Percentiles rank a stretch among this genome's conserved stretches.
Evolutionary conservation across 2,888 invertebrate genomes (phyloP).

Genomic region (Caenorhabditis sp.): DNA sequence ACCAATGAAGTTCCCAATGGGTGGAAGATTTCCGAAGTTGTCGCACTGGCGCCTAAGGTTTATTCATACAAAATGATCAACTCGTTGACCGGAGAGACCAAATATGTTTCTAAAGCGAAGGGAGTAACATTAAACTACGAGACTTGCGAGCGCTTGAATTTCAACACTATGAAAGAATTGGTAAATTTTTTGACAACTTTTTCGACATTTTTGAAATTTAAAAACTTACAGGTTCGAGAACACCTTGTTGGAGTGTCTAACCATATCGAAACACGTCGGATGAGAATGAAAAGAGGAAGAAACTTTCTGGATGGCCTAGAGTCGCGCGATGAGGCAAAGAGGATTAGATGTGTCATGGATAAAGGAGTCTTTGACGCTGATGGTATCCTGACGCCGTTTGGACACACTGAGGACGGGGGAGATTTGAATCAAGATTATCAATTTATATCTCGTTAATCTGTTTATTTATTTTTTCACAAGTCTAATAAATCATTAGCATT

Average conservation of each 20-base stretch:
- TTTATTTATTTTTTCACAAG: background rate
- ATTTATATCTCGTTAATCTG: no score
- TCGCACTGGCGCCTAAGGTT: conserved; percentile 8
- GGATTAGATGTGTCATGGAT: no score
- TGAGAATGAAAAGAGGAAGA: no score
- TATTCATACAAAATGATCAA: background rate
- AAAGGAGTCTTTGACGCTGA: no score
- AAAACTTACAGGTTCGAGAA: no score
- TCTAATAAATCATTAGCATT: background rate
- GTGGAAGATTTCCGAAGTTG: background rate
- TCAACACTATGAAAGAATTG: conserved; percentile 4
- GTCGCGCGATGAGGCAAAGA: no score
- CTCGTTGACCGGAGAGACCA: background rate
- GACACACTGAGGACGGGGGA: background rate
- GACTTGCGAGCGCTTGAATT: background rate
- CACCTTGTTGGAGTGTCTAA: no score
- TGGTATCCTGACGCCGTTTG: no score
- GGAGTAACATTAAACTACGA: background rate
- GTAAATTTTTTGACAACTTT: background rate
- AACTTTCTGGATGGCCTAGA: no score
- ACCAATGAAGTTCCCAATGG: no score
- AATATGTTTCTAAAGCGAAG: background rate
- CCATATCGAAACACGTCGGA: no score
- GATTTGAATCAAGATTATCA: background rate
- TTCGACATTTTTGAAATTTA: background rate